Conservation (phyloP, 2,888 invertebrate species). For the Caenorhabditis japonica region DNA sequence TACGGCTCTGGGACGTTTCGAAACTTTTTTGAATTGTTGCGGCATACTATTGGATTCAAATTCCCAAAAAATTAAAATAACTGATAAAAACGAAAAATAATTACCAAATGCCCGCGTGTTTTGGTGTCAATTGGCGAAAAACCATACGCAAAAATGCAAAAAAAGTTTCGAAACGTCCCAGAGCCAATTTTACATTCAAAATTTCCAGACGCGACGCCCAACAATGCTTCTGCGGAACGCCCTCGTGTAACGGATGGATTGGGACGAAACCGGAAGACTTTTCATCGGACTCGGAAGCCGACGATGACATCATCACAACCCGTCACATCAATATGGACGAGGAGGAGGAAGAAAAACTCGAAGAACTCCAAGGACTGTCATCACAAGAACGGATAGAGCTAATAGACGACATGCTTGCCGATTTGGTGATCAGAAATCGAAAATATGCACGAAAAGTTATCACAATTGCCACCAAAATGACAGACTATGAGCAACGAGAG, state of each 20-base stretch:
- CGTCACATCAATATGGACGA: conserved; percentile 30
- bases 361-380: conserved; percentile 9
- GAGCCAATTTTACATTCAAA: too few species aligned
- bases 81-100: too few species aligned
- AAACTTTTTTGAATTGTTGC: too few species aligned
- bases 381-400: conserved; percentile 11
- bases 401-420: conserved; percentile 23
- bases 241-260: conserved; percentile 93
- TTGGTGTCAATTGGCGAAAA: too few species aligned
- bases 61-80: too few species aligned
- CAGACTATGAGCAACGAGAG: conserved; percentile 28
- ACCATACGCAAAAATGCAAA: too few species aligned
- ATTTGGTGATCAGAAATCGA: conserved; percentile 19
- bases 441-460: conserved; percentile 38
- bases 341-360: conserved; percentile 26
- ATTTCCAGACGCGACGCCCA: conserved; percentile 91
- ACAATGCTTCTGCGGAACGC: conserved; percentile 91
- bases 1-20: too few species aligned
- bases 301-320: conserved; percentile 38
- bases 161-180: too few species aligned
- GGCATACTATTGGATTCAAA: too few species aligned
- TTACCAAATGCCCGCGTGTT: too few species aligned
- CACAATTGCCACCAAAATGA: conserved; percentile 33
- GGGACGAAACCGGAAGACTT: conserved; percentile 80
- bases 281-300: conserved; percentile 37